Conservation (phyloP, 2,888 invertebrate genomes). For the Mesorhabditis belari region DNA sequence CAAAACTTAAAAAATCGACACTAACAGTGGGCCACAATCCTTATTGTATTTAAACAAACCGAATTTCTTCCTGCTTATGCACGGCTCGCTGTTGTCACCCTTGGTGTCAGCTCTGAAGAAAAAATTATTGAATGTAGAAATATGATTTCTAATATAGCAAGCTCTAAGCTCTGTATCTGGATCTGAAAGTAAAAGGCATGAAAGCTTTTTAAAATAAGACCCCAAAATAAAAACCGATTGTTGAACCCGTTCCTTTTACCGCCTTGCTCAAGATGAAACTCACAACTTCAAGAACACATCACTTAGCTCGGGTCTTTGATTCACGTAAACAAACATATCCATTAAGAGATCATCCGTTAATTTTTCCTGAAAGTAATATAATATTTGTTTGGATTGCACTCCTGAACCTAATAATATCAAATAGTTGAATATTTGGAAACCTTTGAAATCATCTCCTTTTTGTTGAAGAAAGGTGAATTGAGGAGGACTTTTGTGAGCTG, state of each 20-base stretch:
- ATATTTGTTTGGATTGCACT: neutral
- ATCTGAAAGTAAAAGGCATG: too few species aligned
- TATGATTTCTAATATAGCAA: too few species aligned
- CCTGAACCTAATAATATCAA: too few species aligned
- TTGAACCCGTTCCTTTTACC: too few species aligned
- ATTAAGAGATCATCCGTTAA: conserved; percentile 4
- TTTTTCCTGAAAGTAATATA: neutral
- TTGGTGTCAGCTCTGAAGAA: neutral
- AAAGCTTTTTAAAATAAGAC: too few species aligned
- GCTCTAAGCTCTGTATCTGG: too few species aligned
- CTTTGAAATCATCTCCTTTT: neutral
- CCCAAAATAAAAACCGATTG: too few species aligned
- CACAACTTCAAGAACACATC: conserved; percentile 19
- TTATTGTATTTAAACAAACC: too few species aligned
- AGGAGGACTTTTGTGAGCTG: neutral
- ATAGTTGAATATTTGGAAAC: too few species aligned
- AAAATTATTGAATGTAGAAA: too few species aligned
- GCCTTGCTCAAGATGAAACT: conserved; percentile 5
- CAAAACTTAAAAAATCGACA: too few species aligned
- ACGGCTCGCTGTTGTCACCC: neutral
- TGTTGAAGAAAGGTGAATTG: neutral
- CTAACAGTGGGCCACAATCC: too few species aligned
- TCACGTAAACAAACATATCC: conserved; percentile 7
- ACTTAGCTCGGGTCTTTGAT: conserved; percentile 14
- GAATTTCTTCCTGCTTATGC: neutral